Base-by-base conservation (phyloP, 2,113 vertebrate genomes). In the Sorex fumeus region DNA sequence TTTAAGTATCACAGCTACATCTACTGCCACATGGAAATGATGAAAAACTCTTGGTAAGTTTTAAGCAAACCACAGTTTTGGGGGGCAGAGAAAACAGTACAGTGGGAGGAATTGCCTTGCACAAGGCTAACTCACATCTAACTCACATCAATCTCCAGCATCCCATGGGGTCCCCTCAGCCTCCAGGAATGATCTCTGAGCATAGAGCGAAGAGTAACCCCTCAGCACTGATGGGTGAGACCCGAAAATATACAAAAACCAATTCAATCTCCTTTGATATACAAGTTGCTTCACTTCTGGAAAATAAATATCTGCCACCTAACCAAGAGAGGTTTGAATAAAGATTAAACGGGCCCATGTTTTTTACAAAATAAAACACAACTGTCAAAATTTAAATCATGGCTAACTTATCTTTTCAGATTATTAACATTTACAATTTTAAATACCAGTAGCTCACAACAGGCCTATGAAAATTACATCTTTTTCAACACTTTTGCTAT, bases 381-480 rank as follows among this genome's bases (percentile, higher is more conserved):
- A 40, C 11, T 21, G 23, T 75, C 27, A 94, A 91, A 64, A 76
- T 78, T 64, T 60, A 84, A 93, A 66, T 66, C 16, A 28, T 23
- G 60, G 27, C 70, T 93, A 69, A 83, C 69, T 91, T 91, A 70
- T 36, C 21, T n/a, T 69, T 95, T 82, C 30, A 85, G 21, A 75
- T 80, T 43, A 76, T 57, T 75, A 91, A 75, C 19, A 84, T 1
- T 40, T 10, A 27, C 0, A 91, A 12, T 32, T 69, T 32, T 86
- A 88, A 92, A 69, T 87, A 67, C 28, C 1, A 66, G 45, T 34
- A 82, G 27, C 45, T 18, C 13, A 47, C 47, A 74, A 27, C 28
- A 93, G 79, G 27, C 1, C 23, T n/a, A 13, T 27, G 53, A 81
- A 8, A 85, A 62, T 74, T 81, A 80, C 30, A 66, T 92, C 88